A percentile compares a stretch with the other conserved stretches of the same genome.
Evolutionary conservation across 2,888 invertebrate genomes (phyloP).

Genomic region (Eristalinus sepulchralis): DNA sequence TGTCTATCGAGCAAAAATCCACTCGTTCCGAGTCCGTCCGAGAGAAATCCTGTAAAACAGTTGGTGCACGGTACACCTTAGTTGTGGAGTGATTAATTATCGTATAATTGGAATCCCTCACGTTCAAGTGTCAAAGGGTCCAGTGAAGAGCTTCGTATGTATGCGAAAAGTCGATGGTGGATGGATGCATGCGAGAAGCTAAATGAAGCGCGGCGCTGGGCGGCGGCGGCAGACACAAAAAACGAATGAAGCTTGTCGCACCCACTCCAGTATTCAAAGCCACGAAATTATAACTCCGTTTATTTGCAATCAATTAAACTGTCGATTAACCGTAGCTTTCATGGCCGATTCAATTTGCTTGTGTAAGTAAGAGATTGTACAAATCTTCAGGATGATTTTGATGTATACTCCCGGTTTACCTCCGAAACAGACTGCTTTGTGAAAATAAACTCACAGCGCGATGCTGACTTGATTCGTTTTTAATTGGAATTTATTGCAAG

Average conservation of each 20-base stretch:
- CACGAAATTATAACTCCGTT: conserved; percentile 43
- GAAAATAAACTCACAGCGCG: not conserved
- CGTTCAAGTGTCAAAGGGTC: conserved; percentile 53
- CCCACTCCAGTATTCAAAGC: conserved; percentile 30
- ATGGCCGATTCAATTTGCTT: conserved; percentile 65
- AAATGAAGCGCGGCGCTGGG: conserved; percentile 48
- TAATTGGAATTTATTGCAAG: conserved; percentile 20
- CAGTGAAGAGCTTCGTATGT: conserved; percentile 3
- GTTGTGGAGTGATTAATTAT: conserved; percentile 65
- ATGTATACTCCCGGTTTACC: not conserved
- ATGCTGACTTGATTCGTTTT: not conserved
- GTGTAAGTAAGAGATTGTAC: not conserved
- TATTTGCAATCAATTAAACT: conserved; percentile 68
- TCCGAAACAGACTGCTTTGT: not conserved
- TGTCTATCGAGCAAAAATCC: conserved; percentile 30
- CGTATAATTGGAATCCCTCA: conserved; percentile 66
- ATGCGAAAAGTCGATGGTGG: not conserved
- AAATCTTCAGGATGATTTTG: not conserved
- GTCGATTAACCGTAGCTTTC: conserved; percentile 62
- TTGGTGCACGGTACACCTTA: conserved; percentile 37
- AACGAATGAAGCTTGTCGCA: conserved; percentile 41
- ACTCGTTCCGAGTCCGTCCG: conserved; percentile 12
- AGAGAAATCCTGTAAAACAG: conserved; percentile 24
- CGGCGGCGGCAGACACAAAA: conserved; percentile 10
- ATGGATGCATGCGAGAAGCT: conserved; percentile 17